Evolutionary conservation across 2,113 vertebrate genomes (phyloP).

Genomic region (Pseudolaguvia tuberculata): DNA sequence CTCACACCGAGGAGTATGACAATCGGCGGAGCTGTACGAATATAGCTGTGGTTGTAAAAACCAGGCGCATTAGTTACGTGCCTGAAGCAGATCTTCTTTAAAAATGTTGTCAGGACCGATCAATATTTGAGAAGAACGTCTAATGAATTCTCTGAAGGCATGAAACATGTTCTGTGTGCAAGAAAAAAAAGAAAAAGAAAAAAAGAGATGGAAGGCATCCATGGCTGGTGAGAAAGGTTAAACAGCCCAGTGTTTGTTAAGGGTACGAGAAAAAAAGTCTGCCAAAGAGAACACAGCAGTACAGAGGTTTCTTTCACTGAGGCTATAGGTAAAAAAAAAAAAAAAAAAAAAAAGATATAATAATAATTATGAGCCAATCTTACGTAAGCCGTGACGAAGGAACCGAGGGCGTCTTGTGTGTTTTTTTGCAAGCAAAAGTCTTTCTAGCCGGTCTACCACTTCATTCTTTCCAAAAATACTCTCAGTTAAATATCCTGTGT

Average conservation of each 20-base stretch:
- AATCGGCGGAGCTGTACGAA: constrained; percentile 18
- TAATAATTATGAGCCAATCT: neutral
- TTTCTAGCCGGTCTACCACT: constrained; percentile 25
- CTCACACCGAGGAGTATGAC: neutral
- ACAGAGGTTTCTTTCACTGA: constrained; percentile 44
- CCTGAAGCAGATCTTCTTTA: constrained; percentile 12
- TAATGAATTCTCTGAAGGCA: constrained; percentile 9
- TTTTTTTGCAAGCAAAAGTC: constrained; percentile 14
- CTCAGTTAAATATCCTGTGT: constrained; percentile 9
- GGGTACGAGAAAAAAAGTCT: neutral
- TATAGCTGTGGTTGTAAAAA: neutral
- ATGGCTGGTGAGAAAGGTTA: constrained; percentile 9
- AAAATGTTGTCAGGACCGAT: neutral
- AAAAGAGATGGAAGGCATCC: neutral
- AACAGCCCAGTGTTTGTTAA: constrained; percentile 24
- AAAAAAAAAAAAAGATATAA: constrained; percentile 31
- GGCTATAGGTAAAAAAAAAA: constrained; percentile 28
- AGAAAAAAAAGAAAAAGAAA: neutral
- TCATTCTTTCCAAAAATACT: constrained; percentile 41
- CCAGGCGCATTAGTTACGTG: neutral
- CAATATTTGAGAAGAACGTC: neutral
- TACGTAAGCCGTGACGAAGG: constrained; percentile 41
- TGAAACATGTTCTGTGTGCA: neutral
- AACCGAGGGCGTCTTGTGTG: too few relatives aligned
- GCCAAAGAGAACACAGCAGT: constrained; percentile 15